Conservation (phyloP, 2,797 vertebrate genomes). For the Acestrorhynchus altus region DNA sequence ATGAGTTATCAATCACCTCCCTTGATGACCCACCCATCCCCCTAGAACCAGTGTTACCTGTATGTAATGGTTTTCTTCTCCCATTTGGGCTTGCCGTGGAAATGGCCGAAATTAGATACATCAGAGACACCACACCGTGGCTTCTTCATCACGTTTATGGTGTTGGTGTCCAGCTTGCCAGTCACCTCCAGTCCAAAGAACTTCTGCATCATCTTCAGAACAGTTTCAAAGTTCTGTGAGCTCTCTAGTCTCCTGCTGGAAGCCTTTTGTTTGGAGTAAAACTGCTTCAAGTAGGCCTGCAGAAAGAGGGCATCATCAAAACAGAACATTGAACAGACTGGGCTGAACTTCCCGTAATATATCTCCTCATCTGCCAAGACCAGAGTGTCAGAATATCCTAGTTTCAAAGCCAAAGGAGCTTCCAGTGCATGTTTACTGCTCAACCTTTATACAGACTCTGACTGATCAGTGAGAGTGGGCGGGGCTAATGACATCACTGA, state of each 20-base stretch:
- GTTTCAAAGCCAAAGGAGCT: too few relatives aligned
- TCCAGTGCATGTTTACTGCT: too few relatives aligned
- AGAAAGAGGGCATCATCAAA: not conserved
- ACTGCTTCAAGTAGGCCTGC: constrained; percentile 61
- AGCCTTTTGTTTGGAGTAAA: constrained; percentile 29
- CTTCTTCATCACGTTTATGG: constrained; percentile 65
- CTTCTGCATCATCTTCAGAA: constrained; percentile 66
- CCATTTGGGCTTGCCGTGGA: constrained; percentile 69
- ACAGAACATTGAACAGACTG: not conserved
- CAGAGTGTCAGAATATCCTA: too few relatives aligned
- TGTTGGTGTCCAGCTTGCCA: constrained; percentile 62
- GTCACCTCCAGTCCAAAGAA: constrained; percentile 65
- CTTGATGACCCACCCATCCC: too few relatives aligned
- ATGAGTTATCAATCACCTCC: too few relatives aligned
- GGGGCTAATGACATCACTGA: too few relatives aligned
- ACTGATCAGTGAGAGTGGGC: too few relatives aligned
- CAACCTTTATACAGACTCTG: too few relatives aligned
- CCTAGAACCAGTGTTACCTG: constrained; percentile 64
- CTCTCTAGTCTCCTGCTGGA: not conserved
- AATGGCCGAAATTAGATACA: constrained; percentile 53
- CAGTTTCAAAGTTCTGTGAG: constrained; percentile 18
- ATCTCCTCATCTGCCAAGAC: too few relatives aligned
- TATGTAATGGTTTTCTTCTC: constrained; percentile 75
- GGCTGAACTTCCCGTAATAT: not conserved
- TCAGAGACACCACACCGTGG: constrained; percentile 77